Conservation (phyloP, 2,888 invertebrate species). For the Epinotia brunnichana region DNA sequence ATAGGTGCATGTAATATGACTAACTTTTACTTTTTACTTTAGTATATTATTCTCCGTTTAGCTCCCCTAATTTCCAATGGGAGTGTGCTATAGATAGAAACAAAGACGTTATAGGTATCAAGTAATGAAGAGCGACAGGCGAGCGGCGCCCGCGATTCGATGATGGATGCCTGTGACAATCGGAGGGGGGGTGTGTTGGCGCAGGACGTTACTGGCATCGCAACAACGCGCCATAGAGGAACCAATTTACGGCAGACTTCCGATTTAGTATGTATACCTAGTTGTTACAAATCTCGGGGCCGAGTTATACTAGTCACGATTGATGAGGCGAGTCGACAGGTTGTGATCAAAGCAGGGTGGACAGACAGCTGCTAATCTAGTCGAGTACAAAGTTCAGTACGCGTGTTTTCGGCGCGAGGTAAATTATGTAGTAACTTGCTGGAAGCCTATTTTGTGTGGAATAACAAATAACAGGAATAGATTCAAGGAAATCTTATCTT, state of each 20-base stretch:
- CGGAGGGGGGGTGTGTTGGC: not conserved
- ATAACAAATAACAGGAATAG: slow-evolving; percentile 12
- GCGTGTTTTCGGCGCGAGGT: not conserved
- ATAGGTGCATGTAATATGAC: too few relatives aligned
- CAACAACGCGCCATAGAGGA: not conserved
- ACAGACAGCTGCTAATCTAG: slow-evolving; percentile 13
- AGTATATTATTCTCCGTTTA: not conserved
- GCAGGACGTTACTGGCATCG: not conserved
- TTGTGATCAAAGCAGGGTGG: not conserved
- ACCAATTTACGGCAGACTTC: not conserved
- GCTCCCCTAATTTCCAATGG: not conserved
- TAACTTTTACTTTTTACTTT: too few relatives aligned
- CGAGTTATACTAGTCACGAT: not conserved
- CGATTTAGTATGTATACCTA: not conserved
- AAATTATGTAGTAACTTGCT: slow-evolving; percentile 11
- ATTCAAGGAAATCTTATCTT: too few relatives aligned
- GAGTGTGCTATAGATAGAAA: not conserved
- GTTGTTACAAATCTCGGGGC: not conserved
- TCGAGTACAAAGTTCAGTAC: slow-evolving; percentile 13
- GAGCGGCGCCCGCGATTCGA: not conserved
- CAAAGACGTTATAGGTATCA: slow-evolving; percentile 1
- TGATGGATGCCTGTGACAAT: slow-evolving; percentile 11
- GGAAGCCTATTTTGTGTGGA: not conserved
- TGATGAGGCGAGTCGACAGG: not conserved
- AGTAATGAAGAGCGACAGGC: slow-evolving; percentile 20